Percentiles rank a stretch among this genome's conserved stretches.
phyloP scores from a whole-genome alignment of 2,113 vertebrate species.

The Progne subis region DNA sequence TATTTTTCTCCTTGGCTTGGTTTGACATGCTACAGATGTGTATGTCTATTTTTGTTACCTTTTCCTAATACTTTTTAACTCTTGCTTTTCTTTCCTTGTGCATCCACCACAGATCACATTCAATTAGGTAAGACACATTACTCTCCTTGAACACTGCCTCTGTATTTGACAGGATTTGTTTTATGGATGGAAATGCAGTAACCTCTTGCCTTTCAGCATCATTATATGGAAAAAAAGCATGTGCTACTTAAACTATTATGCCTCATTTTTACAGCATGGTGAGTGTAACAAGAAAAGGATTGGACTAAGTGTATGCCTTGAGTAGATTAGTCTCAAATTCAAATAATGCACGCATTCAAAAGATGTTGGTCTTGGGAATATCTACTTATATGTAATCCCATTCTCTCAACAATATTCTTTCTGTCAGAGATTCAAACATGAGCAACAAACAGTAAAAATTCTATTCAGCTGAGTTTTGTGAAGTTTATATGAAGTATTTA shows the following conservation, averaged over 20 bases:
- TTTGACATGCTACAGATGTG: not conserved
- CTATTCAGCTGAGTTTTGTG: not conserved
- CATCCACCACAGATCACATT: constrained; percentile 86
- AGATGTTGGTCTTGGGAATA: not conserved
- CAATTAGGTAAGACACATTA: constrained; percentile 87
- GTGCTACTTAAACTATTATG: not conserved
- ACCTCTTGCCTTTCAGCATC: not conserved
- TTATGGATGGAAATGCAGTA: not conserved
- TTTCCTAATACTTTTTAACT: constrained; percentile 36
- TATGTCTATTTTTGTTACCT: not conserved
- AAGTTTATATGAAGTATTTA: not conserved
- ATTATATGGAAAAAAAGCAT: not conserved
- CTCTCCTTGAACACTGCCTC: not conserved
- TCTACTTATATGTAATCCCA: not conserved
- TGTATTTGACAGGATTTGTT: not conserved
- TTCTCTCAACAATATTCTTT: not conserved
- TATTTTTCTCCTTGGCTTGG: not conserved
- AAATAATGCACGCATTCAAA: not conserved
- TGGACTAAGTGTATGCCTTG: not conserved
- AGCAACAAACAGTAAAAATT: not conserved
- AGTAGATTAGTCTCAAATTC: not conserved
- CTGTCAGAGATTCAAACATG: not conserved
- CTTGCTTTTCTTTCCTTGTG: constrained; percentile 68
- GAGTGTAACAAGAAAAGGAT: not conserved
- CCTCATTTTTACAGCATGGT: not conserved